Evolutionary conservation across 2,113 vertebrate species (phyloP).

Genomic region (Pica pica): DNA sequence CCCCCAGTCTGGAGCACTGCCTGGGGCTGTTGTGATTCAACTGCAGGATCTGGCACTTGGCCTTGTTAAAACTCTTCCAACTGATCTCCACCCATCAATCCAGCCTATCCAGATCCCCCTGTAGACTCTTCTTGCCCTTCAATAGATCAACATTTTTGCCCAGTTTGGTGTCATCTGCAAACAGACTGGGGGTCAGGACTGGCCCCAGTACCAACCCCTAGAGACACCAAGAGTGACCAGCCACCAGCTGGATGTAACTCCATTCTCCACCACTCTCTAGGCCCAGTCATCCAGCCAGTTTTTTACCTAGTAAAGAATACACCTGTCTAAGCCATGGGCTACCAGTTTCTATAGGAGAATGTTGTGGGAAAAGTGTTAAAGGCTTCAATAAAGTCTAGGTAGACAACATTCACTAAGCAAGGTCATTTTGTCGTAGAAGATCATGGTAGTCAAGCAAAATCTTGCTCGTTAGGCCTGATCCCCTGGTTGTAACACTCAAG

Average conservation of each 20-base stretch:
- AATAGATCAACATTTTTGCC: too few relatives aligned
- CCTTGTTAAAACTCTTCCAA: not conserved
- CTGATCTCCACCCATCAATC: not conserved
- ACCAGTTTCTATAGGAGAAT: not conserved
- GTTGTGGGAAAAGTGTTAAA: not conserved
- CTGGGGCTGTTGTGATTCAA: not conserved
- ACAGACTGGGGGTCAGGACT: not conserved
- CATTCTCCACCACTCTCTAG: not conserved
- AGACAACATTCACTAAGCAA: not conserved
- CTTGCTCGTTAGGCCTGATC: not conserved
- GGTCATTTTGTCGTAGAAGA: not conserved
- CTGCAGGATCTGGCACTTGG: not conserved
- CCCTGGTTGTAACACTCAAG: not conserved
- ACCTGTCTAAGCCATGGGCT: not conserved
- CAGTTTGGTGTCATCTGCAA: not conserved
- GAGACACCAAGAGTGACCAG: not conserved
- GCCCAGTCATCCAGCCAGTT: not conserved
- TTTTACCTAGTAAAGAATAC: not conserved
- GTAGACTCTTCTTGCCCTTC: not conserved
- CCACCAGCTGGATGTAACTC: not conserved
- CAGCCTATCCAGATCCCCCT: not conserved
- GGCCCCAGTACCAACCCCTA: not conserved
- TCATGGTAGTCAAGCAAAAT: not conserved
- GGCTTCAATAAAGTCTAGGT: not conserved
- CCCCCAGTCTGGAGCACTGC: rapidly evolving